phyloP scores from a whole-genome alignment of 2,888 invertebrate species.

The Callosobruchus maculatus region DNA sequence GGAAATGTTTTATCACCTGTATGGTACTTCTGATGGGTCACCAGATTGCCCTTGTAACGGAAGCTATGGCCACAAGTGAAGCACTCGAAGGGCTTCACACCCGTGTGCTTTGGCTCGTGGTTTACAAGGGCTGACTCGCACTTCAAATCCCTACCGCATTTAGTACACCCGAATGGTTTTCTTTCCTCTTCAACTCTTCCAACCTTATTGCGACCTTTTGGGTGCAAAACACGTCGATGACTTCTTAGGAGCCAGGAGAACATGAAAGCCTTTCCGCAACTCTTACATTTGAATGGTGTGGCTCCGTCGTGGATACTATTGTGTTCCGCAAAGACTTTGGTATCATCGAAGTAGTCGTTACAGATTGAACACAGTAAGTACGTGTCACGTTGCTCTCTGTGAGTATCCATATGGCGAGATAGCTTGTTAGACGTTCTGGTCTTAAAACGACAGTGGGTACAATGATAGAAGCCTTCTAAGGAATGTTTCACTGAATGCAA shows the following conservation, averaged over 20 bases:
- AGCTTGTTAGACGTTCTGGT: conserved; percentile 25
- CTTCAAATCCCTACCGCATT: conserved; percentile 53
- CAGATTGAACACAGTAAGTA: conserved; percentile 21
- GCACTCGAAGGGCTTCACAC: conserved; percentile 40
- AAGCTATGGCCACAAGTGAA: conserved; percentile 42
- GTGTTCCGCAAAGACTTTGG: conserved; percentile 32
- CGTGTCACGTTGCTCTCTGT: conserved; percentile 4
- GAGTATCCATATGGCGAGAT: conserved; percentile 26
- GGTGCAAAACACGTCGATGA: conserved; percentile 40
- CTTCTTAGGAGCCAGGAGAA: conserved; percentile 44
- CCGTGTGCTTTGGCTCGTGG: conserved; percentile 41
- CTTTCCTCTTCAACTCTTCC: neutral
- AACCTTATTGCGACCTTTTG: conserved; percentile 1
- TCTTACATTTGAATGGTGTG: conserved; percentile 43
- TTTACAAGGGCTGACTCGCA: conserved; percentile 37
- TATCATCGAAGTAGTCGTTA: conserved; percentile 21
- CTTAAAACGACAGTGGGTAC: conserved; percentile 40
- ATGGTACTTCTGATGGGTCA: conserved; percentile 36
- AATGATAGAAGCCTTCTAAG: conserved; percentile 35
- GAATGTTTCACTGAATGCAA: conserved; percentile 39
- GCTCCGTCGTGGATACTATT: conserved; percentile 41
- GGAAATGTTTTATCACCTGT: too few species aligned
- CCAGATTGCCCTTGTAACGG: conserved; percentile 35
- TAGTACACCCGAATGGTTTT: conserved; percentile 43
- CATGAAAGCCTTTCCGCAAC: conserved; percentile 48